Evolutionary conservation across 2,797 vertebrate species (phyloP), one percentile per base, ranked within the genome.

Genomic region (Amniataba percoides): DNA sequence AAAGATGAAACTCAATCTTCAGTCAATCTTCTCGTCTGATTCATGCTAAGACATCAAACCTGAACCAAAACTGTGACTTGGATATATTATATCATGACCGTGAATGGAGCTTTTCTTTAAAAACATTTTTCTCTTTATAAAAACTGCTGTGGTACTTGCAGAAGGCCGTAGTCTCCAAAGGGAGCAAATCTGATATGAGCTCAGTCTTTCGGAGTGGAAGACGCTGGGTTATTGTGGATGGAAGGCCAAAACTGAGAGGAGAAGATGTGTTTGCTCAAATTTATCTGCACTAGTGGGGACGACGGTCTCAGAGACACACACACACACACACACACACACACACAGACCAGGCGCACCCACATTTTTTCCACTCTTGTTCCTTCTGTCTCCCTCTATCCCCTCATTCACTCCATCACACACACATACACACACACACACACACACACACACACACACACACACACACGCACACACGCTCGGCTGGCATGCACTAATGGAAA

Each of bases 401-500:
- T 86, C 61, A 74, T 83, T 86, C 89, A 77, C 86, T 88, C 81
- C 74, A 77, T 87, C 89, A 12, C 79, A 77, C 73, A 62, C 67
- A 40, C 77, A 34, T 75, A 60, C 76, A 51, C 86, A 77, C 80
- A 77, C 73, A 62, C 67, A 40, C 77, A 34, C 89, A 12, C 79
- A 77, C 73, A 62, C 67, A 40, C 77, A 34, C 89, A 12, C 79
- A 77, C 73, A 62, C 67, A 40, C 77, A 34, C 89, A 12, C 79
- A 77, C 73, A 62, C 67, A 40, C 77, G 27, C 77, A 60, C 76
- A 51, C 86, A 77, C 80, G 69, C 73, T 82, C 57, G 87, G 75
- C 80, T 93, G 90, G 84, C 87, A 81, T 87, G 82, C 83, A 83
- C 84, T 92, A 93, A 90, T 93, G 90, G 89, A 93, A 93, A 93